Conservation (phyloP, 2,113 vertebrate species). For the Actenoides hombroni region DNA sequence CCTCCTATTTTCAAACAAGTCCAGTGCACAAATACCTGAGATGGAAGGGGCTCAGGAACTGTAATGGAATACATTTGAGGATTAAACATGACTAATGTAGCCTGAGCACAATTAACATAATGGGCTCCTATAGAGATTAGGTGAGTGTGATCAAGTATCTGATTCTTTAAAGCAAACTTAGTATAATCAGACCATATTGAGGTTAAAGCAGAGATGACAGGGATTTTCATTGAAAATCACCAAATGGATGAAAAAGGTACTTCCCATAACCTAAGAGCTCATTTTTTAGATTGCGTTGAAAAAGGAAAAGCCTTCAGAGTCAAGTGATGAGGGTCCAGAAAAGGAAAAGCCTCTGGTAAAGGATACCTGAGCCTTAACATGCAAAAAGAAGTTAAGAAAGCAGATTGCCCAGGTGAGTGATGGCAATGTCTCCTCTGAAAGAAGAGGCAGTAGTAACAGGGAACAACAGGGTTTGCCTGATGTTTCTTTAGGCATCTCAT, state of each 20-base stretch:
- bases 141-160: not conserved
- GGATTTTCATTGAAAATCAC: not conserved
- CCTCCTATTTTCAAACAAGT: not conserved
- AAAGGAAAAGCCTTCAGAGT: not conserved
- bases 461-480: not conserved
- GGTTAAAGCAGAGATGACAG: not conserved
- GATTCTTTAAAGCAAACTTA: not conserved
- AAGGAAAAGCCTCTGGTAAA: not conserved
- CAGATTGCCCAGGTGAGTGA: not conserved
- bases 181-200: not conserved
- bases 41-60: not conserved
- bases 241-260: not conserved
- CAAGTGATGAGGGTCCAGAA: not conserved
- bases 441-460: not conserved
- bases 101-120: not conserved
- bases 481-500: not conserved
- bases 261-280: not conserved
- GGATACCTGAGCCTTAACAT: not conserved
- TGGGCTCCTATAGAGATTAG: not conserved
- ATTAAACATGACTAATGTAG: not conserved
- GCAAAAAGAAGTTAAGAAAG: not conserved
- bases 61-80: not conserved
- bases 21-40: not conserved
- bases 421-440: not conserved
- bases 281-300: not conserved